A percentile compares a stretch with the other conserved stretches of the same genome.
Conservation (phyloP, 2,797 vertebrate species). For the Knipowitschia caucasica region DNA sequence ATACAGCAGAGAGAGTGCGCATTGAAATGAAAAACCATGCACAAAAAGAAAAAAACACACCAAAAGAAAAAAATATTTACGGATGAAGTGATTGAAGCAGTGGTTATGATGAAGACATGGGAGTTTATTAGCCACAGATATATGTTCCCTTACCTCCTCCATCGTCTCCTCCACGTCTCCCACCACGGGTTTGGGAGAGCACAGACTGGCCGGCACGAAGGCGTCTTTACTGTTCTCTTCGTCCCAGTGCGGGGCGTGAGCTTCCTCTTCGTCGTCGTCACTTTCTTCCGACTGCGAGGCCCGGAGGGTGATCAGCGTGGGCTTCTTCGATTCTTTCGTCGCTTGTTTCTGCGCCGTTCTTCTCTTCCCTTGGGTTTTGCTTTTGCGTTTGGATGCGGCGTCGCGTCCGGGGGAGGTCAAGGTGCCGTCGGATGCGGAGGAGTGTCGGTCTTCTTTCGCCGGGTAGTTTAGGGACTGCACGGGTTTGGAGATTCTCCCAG, state of each 20-base stretch:
- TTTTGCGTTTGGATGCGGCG: constrained; percentile 25
- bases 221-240: constrained; percentile 80
- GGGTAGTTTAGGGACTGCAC: constrained; percentile 63
- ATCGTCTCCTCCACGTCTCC: constrained; percentile 86
- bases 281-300: constrained; percentile 76
- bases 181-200: constrained; percentile 74
- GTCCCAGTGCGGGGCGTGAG: constrained; percentile 62
- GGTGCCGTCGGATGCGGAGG: constrained; percentile 32
- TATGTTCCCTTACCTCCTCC: constrained; percentile 82
- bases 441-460: constrained; percentile 47
- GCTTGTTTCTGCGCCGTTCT: constrained; percentile 61
- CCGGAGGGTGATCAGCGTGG: constrained; percentile 81
- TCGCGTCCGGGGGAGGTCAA: constrained; percentile 14
- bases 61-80: constrained; percentile 12
- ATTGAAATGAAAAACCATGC: constrained; percentile 55
- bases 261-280: constrained; percentile 63
- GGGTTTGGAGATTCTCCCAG: constrained; percentile 75
- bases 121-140: background rate
- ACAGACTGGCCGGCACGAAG: constrained; percentile 85
- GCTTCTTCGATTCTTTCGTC: constrained; percentile 63
- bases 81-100: constrained; percentile 14
- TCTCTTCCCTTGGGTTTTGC: constrained; percentile 55
- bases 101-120: background rate
- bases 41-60: constrained; percentile 27
- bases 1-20: constrained; percentile 34